phyloP scores from a whole-genome alignment of 2,797 vertebrate genomes.

The Xyrichtys novacula region DNA sequence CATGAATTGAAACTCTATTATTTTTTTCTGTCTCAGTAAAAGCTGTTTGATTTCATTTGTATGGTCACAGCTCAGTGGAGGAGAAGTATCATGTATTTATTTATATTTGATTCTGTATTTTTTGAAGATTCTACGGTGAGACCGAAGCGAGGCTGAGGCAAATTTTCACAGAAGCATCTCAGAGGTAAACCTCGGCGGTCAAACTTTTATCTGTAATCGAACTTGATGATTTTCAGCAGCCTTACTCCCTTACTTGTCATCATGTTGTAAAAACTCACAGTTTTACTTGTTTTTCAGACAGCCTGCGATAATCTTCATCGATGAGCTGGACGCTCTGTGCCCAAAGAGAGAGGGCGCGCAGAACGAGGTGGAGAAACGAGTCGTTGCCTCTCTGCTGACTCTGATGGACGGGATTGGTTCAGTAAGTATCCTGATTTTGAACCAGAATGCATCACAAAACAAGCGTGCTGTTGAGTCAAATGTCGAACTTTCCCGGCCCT shows the following conservation, averaged over 20 bases:
- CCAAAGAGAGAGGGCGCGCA: constrained; percentile 94
- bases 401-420: constrained; percentile 98
- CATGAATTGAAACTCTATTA: too few species aligned
- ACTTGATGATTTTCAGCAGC: too few species aligned
- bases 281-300: constrained; percentile 70
- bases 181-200: constrained; percentile 79
- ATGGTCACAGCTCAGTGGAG: not conserved
- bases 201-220: too few species aligned
- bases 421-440: constrained; percentile 80
- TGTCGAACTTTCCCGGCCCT: too few species aligned
- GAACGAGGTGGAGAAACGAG: constrained; percentile 97
- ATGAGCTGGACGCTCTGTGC: constrained; percentile 95
- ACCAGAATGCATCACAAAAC: too few species aligned
- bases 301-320: constrained; percentile 96
- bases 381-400: constrained; percentile 94
- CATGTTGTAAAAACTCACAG: not conserved
- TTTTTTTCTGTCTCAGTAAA: too few species aligned
- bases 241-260: not conserved
- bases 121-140: constrained; percentile 94
- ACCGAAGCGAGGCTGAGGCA: constrained; percentile 92
- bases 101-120: not conserved
- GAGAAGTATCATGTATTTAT: not conserved
- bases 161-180: constrained; percentile 93
- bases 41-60: not conserved
- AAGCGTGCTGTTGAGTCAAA: not conserved